A percentile compares a stretch with the other conserved stretches of the same genome.
These are phyloP conservation scores for Chlamydotis undulata DNA, from an alignment of 2,113 vertebrate species.

Conservation along the genomic window DNA sequence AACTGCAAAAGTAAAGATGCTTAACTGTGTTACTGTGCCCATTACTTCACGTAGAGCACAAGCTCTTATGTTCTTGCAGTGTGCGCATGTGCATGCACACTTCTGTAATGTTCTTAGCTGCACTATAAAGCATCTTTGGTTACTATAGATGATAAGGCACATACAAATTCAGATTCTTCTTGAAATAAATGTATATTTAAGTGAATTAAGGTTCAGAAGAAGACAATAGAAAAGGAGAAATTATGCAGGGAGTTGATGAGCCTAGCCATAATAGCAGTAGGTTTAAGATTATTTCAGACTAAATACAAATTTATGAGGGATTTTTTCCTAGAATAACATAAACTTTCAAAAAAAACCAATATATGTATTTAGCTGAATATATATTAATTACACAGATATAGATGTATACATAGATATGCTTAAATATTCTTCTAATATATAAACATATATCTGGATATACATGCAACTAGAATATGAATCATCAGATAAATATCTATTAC, in stretches of 20 bases:
- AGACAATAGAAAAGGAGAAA: neutral
- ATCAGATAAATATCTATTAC: neutral
- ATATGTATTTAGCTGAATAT: neutral
- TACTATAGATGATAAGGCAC: neutral
- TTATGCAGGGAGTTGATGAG: neutral
- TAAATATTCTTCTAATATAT: neutral
- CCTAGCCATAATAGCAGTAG: neutral
- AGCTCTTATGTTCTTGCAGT: neutral
- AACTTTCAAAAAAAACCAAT: neutral
- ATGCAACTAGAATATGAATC: neutral
- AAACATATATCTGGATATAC: neutral
- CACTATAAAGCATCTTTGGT: neutral
- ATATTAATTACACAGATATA: neutral
- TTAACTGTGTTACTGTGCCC: neutral
- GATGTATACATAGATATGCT: neutral
- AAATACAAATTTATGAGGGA: neutral
- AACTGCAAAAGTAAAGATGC: neutral
- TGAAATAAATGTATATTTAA: neutral
- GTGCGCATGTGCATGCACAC: fast-evolving
- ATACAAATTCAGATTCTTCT: neutral
- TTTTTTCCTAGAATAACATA: neutral
- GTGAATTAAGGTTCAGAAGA: neutral
- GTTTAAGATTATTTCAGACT: neutral
- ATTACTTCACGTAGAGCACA: neutral
- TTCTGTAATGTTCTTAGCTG: neutral